phyloP scores from a whole-genome alignment of 2,888 invertebrate species.

The Anorthoa munda region DNA sequence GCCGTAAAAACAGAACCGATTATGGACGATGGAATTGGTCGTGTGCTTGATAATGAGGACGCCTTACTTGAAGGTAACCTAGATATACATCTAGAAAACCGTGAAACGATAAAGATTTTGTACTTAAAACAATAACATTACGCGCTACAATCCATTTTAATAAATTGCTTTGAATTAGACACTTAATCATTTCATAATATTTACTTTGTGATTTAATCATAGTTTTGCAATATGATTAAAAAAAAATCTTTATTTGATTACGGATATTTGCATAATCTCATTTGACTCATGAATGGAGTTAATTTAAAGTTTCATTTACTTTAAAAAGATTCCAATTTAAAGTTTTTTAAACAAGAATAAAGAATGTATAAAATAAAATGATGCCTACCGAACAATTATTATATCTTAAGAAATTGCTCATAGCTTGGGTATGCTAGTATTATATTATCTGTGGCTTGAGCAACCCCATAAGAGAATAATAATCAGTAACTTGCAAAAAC shows the following conservation, averaged over 20 bases:
- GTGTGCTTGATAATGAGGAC: constrained; percentile 36
- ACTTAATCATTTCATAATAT: constrained; percentile 2
- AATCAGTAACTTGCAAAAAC: neutral
- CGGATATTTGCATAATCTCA: constrained; percentile 30
- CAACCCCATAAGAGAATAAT: neutral
- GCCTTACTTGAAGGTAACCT: constrained; percentile 27
- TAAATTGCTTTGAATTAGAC: neutral
- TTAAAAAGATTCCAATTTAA: neutral
- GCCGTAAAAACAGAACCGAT: constrained; percentile 65
- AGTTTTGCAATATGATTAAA: constrained; percentile 13
- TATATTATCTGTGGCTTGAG: no score
- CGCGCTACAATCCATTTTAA: neutral
- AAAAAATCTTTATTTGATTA: constrained; percentile 32
- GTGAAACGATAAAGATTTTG: neutral
- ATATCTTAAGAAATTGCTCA: no score
- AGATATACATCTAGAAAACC: constrained; percentile 5
- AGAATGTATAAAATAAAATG: no score
- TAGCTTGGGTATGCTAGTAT: no score
- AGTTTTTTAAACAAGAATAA: neutral
- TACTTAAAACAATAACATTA: neutral
- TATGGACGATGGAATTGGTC: constrained; percentile 21
- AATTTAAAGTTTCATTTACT: constrained; percentile 20
- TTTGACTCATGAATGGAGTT: constrained; percentile 30
- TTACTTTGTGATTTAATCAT: constrained; percentile 14
- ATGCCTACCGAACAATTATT: no score